Evolutionary conservation across 2,797 vertebrate genomes (phyloP).

Genomic region (Cichlasoma orientale): DNA sequence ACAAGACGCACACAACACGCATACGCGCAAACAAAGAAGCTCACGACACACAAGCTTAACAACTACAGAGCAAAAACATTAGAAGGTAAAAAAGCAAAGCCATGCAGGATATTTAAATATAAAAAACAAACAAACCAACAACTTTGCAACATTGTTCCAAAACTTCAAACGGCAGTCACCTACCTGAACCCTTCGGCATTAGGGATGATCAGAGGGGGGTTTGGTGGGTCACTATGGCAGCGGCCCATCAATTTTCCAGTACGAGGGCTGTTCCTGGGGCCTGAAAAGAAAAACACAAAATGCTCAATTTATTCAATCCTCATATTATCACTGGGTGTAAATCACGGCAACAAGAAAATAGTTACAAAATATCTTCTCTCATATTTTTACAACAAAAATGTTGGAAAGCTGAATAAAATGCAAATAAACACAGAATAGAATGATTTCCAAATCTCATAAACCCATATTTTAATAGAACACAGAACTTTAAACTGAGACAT

Average conservation of each 20-base stretch:
- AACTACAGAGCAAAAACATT: conserved; percentile 21
- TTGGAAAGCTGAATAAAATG: background rate
- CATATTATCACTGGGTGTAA: background rate
- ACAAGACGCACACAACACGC: background rate
- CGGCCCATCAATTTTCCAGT: conserved; percentile 97
- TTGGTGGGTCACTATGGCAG: conserved; percentile 97
- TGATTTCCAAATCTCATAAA: background rate
- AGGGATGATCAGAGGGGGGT: conserved; percentile 94
- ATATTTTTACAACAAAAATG: background rate
- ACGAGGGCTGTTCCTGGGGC: conserved; percentile 93
- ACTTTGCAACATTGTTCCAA: background rate
- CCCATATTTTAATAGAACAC: background rate
- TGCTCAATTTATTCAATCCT: background rate
- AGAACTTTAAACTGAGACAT: background rate
- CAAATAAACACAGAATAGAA: background rate
- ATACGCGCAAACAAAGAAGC: conserved; percentile 25
- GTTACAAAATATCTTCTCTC: background rate
- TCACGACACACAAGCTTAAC: background rate
- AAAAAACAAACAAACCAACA: background rate
- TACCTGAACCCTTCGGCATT: conserved; percentile 97
- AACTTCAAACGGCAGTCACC: background rate
- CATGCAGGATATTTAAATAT: conserved; percentile 52
- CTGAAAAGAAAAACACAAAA: conserved; percentile 70
- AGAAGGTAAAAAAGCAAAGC: conserved; percentile 32
- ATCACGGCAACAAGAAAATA: background rate